Evolutionary conservation across 2,888 invertebrate genomes (phyloP).

Genomic region (Rutpela maculata): DNA sequence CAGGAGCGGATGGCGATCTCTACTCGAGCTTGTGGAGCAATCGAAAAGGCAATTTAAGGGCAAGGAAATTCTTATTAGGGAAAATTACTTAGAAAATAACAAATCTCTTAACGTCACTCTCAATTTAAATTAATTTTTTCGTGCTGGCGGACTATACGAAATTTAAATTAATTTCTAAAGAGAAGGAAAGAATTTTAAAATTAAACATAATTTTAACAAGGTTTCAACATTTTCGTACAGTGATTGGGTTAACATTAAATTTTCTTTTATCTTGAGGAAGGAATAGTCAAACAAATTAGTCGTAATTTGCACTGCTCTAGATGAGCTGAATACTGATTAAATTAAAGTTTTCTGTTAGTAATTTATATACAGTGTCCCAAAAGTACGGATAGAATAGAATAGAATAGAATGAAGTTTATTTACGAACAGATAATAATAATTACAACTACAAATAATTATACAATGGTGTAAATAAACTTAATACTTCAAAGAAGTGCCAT

Average conservation of each 20-base stretch:
- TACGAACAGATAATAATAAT: too few relatives aligned
- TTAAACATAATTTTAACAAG: background rate
- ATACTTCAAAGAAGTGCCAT: too few relatives aligned
- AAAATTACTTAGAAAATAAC: conserved; percentile 45
- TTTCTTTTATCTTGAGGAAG: background rate
- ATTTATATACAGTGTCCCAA: too few relatives aligned
- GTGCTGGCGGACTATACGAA: background rate
- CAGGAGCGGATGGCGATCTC: conserved; percentile 35
- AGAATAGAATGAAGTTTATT: too few relatives aligned
- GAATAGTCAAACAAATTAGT: too few relatives aligned
- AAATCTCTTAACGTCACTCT: conserved; percentile 39
- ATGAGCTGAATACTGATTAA: too few relatives aligned
- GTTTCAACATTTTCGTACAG: background rate
- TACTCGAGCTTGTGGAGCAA: conserved; percentile 40
- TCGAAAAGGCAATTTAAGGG: conserved; percentile 45
- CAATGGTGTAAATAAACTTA: too few relatives aligned
- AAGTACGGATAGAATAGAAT: too few relatives aligned
- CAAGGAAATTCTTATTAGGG: conserved; percentile 45
- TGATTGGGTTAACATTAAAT: background rate
- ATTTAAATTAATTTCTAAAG: conserved; percentile 23
- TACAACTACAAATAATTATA: too few relatives aligned
- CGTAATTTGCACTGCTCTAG: too few relatives aligned
- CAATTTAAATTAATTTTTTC: conserved; percentile 39
- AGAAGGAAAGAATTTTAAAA: conserved; percentile 4
- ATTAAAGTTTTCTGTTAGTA: too few relatives aligned